Evolutionary conservation across 64 coral and sea anemone genomes (phyloP).

Genomic region (Stichodactyla mertensii): DNA sequence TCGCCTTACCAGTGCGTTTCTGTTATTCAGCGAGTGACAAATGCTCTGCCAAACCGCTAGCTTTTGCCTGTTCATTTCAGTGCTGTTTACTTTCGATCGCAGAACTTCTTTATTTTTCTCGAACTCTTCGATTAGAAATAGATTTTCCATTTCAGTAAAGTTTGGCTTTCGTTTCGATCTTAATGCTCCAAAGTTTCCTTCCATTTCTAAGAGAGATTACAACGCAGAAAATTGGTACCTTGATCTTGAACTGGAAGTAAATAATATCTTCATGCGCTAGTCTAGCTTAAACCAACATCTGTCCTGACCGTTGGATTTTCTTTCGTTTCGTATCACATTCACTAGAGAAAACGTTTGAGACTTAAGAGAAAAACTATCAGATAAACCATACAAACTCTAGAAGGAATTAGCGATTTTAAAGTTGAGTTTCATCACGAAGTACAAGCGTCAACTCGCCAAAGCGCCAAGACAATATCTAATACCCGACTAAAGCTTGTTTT

Average conservation of each 20-base stretch:
- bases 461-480: slow-evolving; percentile 18
- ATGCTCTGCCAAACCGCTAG: slow-evolving; percentile 58
- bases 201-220: background rate
- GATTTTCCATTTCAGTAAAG: slow-evolving; percentile 54
- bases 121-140: slow-evolving; percentile 45
- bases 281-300: slow-evolving; percentile 12
- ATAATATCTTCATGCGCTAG: background rate
- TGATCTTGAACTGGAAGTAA: no score
- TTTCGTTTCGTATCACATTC: background rate
- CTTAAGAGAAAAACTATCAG: background rate
- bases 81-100: slow-evolving; percentile 46
- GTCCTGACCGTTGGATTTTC: background rate
- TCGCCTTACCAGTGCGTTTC: slow-evolving; percentile 33
- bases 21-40: slow-evolving; percentile 35
- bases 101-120: slow-evolving; percentile 44
- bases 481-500: slow-evolving; percentile 2
- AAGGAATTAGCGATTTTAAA: background rate
- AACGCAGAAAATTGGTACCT: background rate
- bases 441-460: background rate
- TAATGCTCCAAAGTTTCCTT: background rate
- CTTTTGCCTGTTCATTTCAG: slow-evolving; percentile 49
- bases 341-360: background rate
- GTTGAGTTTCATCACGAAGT: background rate
- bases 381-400: background rate
- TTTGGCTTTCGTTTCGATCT: slow-evolving; percentile 46